A percentile compares a stretch with the other conserved stretches of the same genome.
Evolutionary conservation across 1,140 invertebrate species (phyloP).

Genomic region (Cydia splendana): DNA sequence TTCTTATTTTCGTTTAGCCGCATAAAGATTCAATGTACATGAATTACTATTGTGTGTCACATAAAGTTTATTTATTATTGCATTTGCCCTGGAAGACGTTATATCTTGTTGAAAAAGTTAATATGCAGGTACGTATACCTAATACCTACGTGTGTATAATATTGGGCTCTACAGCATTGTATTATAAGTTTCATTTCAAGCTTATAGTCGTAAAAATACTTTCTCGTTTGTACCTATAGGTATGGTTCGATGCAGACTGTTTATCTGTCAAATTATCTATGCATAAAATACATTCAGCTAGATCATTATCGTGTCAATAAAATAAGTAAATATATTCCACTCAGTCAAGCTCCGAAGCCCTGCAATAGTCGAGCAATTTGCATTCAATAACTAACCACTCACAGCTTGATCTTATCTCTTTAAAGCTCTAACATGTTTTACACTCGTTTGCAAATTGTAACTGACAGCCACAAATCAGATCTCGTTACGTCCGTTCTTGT

Average conservation of each 20-base stretch:
- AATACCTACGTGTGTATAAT: neutral
- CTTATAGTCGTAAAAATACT: neutral
- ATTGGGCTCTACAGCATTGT: neutral
- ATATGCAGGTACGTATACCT: neutral
- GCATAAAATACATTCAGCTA: slow-evolving; percentile 37
- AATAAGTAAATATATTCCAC: slow-evolving; percentile 59
- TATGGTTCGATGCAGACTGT: neutral
- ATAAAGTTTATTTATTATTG: slow-evolving; percentile 29
- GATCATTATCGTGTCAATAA: slow-evolving; percentile 51
- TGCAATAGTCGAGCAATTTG: slow-evolving; percentile 51
- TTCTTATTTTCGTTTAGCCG: slow-evolving; percentile 19
- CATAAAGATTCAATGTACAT: slow-evolving; percentile 24
- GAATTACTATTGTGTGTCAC: slow-evolving; percentile 22
- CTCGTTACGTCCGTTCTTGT: slow-evolving; percentile 47
- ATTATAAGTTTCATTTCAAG: neutral
- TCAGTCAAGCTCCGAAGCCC: slow-evolving; percentile 44
- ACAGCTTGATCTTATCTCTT: slow-evolving; percentile 57
- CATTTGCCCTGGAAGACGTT: neutral
- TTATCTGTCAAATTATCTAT: slow-evolving; percentile 34
- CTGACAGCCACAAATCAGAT: slow-evolving; percentile 60
- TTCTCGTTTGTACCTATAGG: neutral
- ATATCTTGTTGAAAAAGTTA: neutral
- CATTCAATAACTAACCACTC: slow-evolving; percentile 58
- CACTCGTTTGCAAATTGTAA: slow-evolving; percentile 68
- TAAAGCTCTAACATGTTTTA: slow-evolving; percentile 55